Evolutionary conservation across 1,140 invertebrate genomes (phyloP), one percentile per base, ranked within the genome.

Genomic region (Brachystomella parvula): DNA sequence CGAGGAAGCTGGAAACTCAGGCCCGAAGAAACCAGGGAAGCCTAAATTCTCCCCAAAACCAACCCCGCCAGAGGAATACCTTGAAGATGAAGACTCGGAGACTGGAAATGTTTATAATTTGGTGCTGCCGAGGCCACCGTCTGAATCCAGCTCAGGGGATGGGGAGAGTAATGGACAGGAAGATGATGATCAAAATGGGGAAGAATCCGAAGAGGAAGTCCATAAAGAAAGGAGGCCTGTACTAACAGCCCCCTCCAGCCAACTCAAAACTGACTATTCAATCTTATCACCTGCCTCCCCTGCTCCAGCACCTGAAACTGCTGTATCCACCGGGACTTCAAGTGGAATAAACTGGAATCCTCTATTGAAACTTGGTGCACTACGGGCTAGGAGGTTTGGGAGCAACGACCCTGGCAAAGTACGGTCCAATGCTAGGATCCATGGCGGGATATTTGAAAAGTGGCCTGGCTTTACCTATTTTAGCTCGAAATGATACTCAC

Each of bases 361-460:
- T 21, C 33, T 73, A 19, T 32, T 69, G 21, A 73, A 73, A 44
- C 49, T 63, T 69, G 24, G 73, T 71, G 21, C 71, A 67, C 9
- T 57, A 70, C 24, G 70, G 72, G 26, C 65, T 75, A 12, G 75
- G 74, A 32, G 74, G 74, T 1, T 56, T 75, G 2, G 73, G 74
- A 49, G 74, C 72, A 35, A 69, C 67, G 12, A 67, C 71, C 2
- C 63, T 74, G 31, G 74, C 75, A 30, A 74, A 75, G 56, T 65
- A 75, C 19, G 73, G 71, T 15, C 74, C 76, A 21, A 61, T 76
- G 58, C 65, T 76, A 30, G 72, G 71, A 28, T 74, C 73, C 9
- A 70, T 77, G 61, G 76, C 74, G n/a, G 76, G 76, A 2, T 68
- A 75, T 47, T 68, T 77, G 62, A 75, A 73, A 39, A 71, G 67